Percentiles rank a stretch among this genome's conserved stretches.
Conservation (phyloP, 2,888 invertebrate genomes). For the Conus canariensis region DNA sequence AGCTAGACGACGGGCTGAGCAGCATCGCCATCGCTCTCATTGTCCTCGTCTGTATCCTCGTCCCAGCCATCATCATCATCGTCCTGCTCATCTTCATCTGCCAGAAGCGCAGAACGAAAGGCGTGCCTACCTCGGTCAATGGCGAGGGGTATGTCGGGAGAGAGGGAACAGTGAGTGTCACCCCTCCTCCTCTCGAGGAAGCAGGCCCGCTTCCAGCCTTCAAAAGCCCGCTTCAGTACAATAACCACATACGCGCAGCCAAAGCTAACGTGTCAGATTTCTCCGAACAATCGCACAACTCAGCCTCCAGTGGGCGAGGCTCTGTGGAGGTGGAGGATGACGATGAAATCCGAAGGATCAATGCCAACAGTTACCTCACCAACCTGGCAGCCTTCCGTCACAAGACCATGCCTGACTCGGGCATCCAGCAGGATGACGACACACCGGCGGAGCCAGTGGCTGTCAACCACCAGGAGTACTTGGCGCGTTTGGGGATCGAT, state of each 20-base stretch:
- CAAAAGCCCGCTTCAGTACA: slow-evolving; percentile 50
- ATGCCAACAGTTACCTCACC: slow-evolving; percentile 81
- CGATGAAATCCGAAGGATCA: slow-evolving; percentile 98
- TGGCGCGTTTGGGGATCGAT: slow-evolving; percentile 95
- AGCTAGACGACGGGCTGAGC: slow-evolving; percentile 73
- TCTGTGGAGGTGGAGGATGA: slow-evolving; percentile 93
- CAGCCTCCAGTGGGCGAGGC: slow-evolving; percentile 96
- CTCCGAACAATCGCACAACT: slow-evolving; percentile 95
- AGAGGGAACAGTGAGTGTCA: slow-evolving; percentile 46
- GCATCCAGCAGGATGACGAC: slow-evolving; percentile 82
- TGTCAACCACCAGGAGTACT: slow-evolving; percentile 88
- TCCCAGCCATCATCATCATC: slow-evolving; percentile 83
- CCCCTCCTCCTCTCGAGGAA: slow-evolving; percentile 85
- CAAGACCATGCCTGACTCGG: slow-evolving; percentile 82
- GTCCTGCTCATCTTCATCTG: slow-evolving; percentile 86
- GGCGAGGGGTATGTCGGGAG: slow-evolving; percentile 47
- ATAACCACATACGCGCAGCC: slow-evolving; percentile 51
- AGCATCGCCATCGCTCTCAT: slow-evolving; percentile 83
- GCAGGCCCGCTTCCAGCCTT: slow-evolving; percentile 53
- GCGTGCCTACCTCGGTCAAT: slow-evolving; percentile 58
- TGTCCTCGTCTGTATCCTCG: slow-evolving; percentile 88
- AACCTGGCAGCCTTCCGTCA: slow-evolving; percentile 84
- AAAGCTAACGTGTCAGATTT: slow-evolving; percentile 86
- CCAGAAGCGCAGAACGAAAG: slow-evolving; percentile 86
- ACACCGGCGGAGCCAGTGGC: slow-evolving; percentile 86